Base-by-base conservation (phyloP, 2,797 vertebrate genomes). In the Sebastolobus alascanus region DNA sequence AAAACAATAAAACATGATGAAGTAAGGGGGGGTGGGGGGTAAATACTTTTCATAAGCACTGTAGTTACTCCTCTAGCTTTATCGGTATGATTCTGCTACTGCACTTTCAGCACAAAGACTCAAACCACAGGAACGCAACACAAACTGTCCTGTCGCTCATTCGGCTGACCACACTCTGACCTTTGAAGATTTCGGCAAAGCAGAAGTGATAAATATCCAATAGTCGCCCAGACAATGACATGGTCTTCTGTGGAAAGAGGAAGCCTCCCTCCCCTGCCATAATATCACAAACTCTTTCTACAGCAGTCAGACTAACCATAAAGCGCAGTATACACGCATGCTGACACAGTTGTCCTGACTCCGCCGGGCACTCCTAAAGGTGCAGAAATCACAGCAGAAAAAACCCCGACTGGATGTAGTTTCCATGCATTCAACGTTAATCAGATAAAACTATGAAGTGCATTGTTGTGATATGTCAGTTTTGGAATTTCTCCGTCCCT, bases 201-300 rank as follows among this genome's bases (percentile, higher is more conserved):
- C 73, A 93, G 91, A 93, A 93, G 91, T 92, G 75, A 80, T 64
- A 65, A 87, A 88, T 89, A 75, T 89, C 76, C 77, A 12, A n/a
- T 5, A 38, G 69, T 71, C n/a, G 6, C 55, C 75, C 46, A 84
- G 68, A 86, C 75, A 67, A 16, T 80, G 75, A 84, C 50, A 63
- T 56, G 5, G 29, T 73, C 43, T 83, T 89, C 77, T 12, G 14
- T 61, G 50, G 89, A 94, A 94, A 94, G 87, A 90, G 93, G 93
- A 94, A 94, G 78, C 70, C 12, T 40, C 9, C 31, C 31, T 79
- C 6, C 14, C 13, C 25, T 65, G 33, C 54, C 20, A 43, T 61
- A 13, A 66, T 54, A 69, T 58, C 38, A 35, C 54, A 40, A 56
- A 5, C 35, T 33, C 60, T 71, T 43, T 58, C 8, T 33, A 22